These are phyloP conservation scores for Phaonia tiefii DNA, from an alignment of 2,888 invertebrate species.

Conservation along the genomic window DNA sequence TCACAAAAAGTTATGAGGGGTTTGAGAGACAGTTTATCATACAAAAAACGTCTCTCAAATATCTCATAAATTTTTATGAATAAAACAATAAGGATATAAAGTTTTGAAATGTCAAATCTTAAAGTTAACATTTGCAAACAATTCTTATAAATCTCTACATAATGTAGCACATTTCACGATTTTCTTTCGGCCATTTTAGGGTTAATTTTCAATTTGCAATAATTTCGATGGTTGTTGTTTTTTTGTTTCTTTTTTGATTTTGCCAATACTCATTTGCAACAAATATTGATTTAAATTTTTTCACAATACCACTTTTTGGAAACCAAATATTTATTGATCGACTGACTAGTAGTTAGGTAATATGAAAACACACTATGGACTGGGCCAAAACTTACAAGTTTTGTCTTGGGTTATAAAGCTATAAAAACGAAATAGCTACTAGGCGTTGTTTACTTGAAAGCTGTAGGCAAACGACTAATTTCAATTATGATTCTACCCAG, in stretches of 20 bases:
- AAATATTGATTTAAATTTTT: background rate
- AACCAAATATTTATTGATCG: background rate
- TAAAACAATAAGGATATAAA: too few species aligned
- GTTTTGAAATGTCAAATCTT: too few species aligned
- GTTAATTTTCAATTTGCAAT: background rate
- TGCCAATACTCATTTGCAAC: background rate
- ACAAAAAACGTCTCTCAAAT: too few species aligned
- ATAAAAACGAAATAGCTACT: constrained; percentile 29
- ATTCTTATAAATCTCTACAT: too few species aligned
- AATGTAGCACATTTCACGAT: too few species aligned
- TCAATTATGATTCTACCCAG: constrained; percentile 55
- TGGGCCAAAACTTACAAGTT: constrained; percentile 54
- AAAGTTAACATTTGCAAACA: too few species aligned
- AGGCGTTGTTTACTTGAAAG: constrained; percentile 61
- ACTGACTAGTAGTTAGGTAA: background rate
- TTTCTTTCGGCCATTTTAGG: too few species aligned
- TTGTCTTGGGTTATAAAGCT: constrained; percentile 38
- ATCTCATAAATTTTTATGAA: too few species aligned
- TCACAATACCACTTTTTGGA: background rate
- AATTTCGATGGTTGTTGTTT: background rate
- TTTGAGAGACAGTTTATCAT: too few species aligned
- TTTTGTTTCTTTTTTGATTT: background rate
- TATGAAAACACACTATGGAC: background rate
- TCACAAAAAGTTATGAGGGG: too few species aligned
- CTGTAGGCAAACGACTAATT: constrained; percentile 61